Percentiles rank a stretch among this genome's conserved stretches.
Evolutionary conservation across 2,797 vertebrate genomes (phyloP).

Genomic region (Melanotaenia parkinsoni): DNA sequence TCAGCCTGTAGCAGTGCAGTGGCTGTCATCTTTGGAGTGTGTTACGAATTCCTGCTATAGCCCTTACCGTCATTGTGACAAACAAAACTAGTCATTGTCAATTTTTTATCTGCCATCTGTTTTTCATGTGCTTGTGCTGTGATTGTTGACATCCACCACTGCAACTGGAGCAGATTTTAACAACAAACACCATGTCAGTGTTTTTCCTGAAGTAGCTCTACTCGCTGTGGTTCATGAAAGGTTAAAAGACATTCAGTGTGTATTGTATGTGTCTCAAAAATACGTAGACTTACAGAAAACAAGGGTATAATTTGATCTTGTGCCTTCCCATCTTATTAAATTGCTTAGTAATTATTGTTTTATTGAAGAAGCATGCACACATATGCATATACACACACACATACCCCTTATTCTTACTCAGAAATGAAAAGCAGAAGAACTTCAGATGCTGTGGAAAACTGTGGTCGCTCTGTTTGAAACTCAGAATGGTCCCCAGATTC

Average conservation of each 20-base stretch:
- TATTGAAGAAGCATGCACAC: neutral
- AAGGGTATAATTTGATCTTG: neutral
- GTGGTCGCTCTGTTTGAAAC: neutral
- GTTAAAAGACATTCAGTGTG: constrained; percentile 29
- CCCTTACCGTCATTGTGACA: constrained; percentile 15
- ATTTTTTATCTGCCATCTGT: constrained; percentile 34
- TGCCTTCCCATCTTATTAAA: neutral
- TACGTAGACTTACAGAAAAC: neutral
- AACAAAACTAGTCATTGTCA: constrained; percentile 25
- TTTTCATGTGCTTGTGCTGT: constrained; percentile 14
- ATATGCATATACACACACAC: neutral
- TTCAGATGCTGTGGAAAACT: constrained; percentile 36
- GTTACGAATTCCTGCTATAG: neutral
- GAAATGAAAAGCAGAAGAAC: constrained; percentile 49
- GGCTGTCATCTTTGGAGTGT: neutral
- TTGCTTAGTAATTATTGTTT: neutral
- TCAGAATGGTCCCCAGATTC: neutral
- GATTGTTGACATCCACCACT: constrained; percentile 35
- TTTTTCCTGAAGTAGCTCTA: neutral
- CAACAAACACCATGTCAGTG: constrained; percentile 22
- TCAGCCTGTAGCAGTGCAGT: neutral
- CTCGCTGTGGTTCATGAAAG: constrained; percentile 1
- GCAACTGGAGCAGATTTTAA: constrained; percentile 25
- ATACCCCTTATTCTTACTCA: neutral
- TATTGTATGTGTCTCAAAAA: neutral